A percentile compares a stretch with the other conserved stretches of the same genome.
Conservation (phyloP, 2,113 vertebrate genomes). For the Pedionomus torquatus region DNA sequence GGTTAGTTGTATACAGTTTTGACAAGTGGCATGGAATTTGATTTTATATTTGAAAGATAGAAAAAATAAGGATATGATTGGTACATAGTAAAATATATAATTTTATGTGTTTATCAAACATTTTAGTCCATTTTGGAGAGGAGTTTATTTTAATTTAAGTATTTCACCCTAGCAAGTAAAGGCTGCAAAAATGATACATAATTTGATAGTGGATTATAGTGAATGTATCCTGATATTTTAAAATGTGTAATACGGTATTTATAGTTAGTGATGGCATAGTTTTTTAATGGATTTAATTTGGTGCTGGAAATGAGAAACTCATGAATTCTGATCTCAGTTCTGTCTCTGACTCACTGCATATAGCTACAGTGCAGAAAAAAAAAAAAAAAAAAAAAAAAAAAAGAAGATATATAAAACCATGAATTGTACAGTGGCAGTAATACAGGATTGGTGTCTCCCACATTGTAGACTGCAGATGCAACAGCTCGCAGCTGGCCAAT, state of each 20-base stretch:
- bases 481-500: neutral
- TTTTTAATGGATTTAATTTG: neutral
- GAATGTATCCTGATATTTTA: neutral
- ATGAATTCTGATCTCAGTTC: neutral
- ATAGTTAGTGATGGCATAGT: neutral
- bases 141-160: neutral
- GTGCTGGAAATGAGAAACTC: neutral
- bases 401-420: neutral
- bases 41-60: neutral
- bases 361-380: neutral
- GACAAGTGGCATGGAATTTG: neutral
- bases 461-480: accelerated
- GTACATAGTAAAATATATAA: neutral
- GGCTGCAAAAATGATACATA: neutral
- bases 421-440: neutral
- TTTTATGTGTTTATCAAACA: neutral
- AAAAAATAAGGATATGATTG: neutral
- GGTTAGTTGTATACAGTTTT: neutral
- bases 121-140: neutral
- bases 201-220: neutral
- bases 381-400: neutral
- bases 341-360: neutral
- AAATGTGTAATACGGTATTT: neutral
- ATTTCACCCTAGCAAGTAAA: neutral
- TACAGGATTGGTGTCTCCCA: neutral